Conservation (phyloP, 1,140 invertebrate species). For the Apis florea region DNA sequence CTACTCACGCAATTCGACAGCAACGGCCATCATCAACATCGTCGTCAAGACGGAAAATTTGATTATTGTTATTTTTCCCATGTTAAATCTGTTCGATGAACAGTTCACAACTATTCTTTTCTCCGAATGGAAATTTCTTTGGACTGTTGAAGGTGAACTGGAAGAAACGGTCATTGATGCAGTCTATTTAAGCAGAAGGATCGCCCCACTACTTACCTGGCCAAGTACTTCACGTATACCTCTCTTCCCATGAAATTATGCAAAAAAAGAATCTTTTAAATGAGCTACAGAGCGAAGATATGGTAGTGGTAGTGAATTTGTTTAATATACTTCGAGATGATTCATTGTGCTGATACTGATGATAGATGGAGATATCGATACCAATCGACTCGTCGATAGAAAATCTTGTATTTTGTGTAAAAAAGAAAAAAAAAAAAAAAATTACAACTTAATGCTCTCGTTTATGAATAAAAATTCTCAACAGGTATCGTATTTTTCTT, state of each 20-base stretch:
- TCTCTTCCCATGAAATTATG: conserved; percentile 29
- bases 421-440: not conserved
- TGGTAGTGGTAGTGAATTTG: no score
- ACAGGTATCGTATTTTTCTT: not conserved
- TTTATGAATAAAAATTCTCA: not conserved
- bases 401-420: not conserved
- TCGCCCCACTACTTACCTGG: conserved; percentile 49
- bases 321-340: not conserved
- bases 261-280: not conserved
- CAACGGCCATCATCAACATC: not conserved
- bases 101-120: not conserved
- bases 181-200: conserved; percentile 68
- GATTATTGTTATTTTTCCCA: not conserved
- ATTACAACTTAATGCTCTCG: not conserved
- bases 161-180: conserved; percentile 68
- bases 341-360: not conserved
- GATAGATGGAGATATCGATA: not conserved
- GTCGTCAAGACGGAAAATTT: not conserved
- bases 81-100: not conserved
- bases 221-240: not conserved
- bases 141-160: conserved; percentile 59
- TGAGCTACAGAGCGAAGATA: not conserved
- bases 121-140: conserved; percentile 40
- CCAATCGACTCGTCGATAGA: no score
- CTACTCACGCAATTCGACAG: not conserved